Percentiles rank a stretch among this genome's conserved stretches.
Evolutionary conservation across 2,888 invertebrate species (phyloP).

Genomic region (Tetramorium bicarinatum): DNA sequence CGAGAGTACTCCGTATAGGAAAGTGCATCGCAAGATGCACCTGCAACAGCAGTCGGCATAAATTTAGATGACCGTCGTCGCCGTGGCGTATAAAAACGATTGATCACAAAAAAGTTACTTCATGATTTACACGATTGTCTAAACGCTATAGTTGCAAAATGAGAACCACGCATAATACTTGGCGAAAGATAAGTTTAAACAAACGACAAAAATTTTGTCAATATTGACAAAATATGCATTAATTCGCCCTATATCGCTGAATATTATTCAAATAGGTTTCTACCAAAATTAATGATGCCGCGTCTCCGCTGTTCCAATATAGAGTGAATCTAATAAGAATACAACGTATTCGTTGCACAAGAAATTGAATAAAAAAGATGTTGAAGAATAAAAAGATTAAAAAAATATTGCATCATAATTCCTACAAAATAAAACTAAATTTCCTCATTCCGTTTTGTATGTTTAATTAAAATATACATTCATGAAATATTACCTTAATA

Average conservation of each 20-base stretch:
- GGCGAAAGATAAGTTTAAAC: not conserved
- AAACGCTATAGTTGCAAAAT: not conserved
- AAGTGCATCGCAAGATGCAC: not conserved
- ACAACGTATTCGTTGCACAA: not conserved
- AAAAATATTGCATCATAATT: not conserved
- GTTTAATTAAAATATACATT: not conserved
- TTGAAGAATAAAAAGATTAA: not conserved
- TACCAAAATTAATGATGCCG: not conserved
- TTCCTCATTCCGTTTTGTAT: not conserved
- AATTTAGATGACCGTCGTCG: conserved; percentile 21
- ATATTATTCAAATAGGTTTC: not conserved
- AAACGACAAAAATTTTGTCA: not conserved
- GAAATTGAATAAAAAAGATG: not conserved
- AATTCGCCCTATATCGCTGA: not conserved
- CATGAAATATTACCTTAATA: not conserved
- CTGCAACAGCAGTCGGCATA: not conserved
- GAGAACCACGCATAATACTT: not conserved
- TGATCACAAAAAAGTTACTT: not conserved
- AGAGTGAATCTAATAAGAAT: not conserved
- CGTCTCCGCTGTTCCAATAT: not conserved
- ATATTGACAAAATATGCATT: not conserved
- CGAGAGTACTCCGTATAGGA: not conserved
- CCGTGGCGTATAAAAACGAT: not conserved
- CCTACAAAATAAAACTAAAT: not conserved
- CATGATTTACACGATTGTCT: not conserved